These are phyloP conservation scores for human (Homo sapiens) DNA, from an alignment of 2,113 vertebrate species.

Conservation along the genomic window GRCh38 chr4:175753001-175753500, in stretches of 20 bases:
- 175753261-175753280: not conserved
- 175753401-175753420: slow-evolving; percentile 13
- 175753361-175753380: not conserved
- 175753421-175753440: not conserved
- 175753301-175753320: not conserved
- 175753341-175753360: not conserved
- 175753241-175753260: not conserved
- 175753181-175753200: not conserved
- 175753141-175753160: not conserved
- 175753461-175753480: not conserved
- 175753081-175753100: not conserved
- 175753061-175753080: not conserved
- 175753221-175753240: not conserved
- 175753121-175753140: not conserved
- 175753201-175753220: not conserved
- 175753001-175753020: not conserved
- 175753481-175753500: not conserved
- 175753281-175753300: not conserved
- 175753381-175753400: not conserved
- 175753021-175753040: slow-evolving; percentile 1
- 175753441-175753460: not conserved
- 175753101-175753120: not conserved
- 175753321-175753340: not conserved
- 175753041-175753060: not conserved
- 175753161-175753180: not conserved